Percentiles rank a stretch among this genome's conserved stretches.
These are phyloP conservation scores for Apoda limacodes DNA, from an alignment of 2,888 invertebrate genomes.

Conservation along the genomic window DNA sequence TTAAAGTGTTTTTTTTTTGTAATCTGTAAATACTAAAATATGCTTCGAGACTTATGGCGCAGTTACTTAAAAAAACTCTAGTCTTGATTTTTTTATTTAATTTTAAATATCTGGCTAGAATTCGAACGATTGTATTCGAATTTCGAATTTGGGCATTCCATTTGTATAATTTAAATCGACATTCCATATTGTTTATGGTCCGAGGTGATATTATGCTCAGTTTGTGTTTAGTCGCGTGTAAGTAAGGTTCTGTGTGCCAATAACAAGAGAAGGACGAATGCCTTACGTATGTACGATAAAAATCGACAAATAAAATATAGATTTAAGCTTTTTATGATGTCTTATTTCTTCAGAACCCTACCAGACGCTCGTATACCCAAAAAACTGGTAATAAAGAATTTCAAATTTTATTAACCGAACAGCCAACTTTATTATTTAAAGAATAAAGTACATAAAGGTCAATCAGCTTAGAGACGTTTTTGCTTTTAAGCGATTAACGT, in stretches of 20 bases:
- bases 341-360: slow-evolving; percentile 37
- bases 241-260: slow-evolving; percentile 61
- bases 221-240: not conserved
- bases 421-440: no score
- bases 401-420: no score
- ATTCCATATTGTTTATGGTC: slow-evolving; percentile 49
- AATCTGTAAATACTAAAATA: slow-evolving; percentile 33
- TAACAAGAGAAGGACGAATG: slow-evolving; percentile 54
- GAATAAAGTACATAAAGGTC: no score
- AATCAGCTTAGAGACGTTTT: no score
- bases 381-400: no score
- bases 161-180: slow-evolving; percentile 35
- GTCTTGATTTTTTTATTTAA: slow-evolving; percentile 50
- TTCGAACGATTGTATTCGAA: slow-evolving; percentile 36
- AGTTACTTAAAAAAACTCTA: slow-evolving; percentile 59
- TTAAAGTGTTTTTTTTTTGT: slow-evolving; percentile 26
- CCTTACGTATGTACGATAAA: slow-evolving; percentile 66
- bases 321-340: slow-evolving; percentile 58
- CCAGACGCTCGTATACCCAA: no score
- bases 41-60: slow-evolving; percentile 46
- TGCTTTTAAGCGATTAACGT: no score
- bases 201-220: slow-evolving; percentile 49
- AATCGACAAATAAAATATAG: slow-evolving; percentile 68
- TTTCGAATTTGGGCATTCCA: slow-evolving; percentile 44
- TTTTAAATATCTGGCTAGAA: slow-evolving; percentile 41